Evolutionary conservation across 35 echinoderm and acorn worm species (phyloP).

Genomic region (Stichopus chloronotus): DNA sequence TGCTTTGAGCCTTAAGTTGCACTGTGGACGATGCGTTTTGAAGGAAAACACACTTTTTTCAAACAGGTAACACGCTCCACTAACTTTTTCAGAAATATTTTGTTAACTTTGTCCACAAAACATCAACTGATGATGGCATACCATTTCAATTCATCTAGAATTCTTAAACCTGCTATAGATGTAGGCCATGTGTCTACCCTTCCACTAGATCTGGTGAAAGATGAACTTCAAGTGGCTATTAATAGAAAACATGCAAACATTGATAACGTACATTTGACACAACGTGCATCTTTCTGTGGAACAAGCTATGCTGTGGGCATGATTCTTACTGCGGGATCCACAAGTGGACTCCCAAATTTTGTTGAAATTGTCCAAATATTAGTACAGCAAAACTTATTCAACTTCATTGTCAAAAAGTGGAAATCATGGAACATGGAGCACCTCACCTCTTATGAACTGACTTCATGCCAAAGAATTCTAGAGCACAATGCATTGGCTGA

Average conservation of each 20-base stretch:
- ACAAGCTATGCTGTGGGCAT: conserved; percentile 46
- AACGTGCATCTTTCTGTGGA: conserved; percentile 58
- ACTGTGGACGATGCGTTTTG: conserved; percentile 73
- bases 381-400: conserved; percentile 21
- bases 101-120: conserved; percentile 53
- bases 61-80: conserved; percentile 63
- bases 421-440: conserved; percentile 60
- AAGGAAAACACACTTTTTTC: conserved; percentile 67
- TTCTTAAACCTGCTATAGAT: conserved; percentile 19
- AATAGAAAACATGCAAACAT: conserved; percentile 48
- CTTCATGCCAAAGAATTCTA: conserved; percentile 17
- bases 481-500: conserved; percentile 60
- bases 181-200: conserved; percentile 35
- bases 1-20: conserved; percentile 61
- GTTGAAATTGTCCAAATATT: conserved; percentile 59
- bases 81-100: conserved; percentile 66
- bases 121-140: conserved; percentile 66
- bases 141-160: conserved; percentile 48
- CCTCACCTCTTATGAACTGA: conserved; percentile 53
- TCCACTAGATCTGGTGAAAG: conserved; percentile 47
- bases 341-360: conserved; percentile 62
- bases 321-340: conserved; percentile 58
- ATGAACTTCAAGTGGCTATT: conserved; percentile 49
- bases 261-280: conserved; percentile 42
- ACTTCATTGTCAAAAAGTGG: conserved; percentile 48